Evolutionary conservation across 2,888 invertebrate species (phyloP), one percentile per base, ranked within the genome.

Genomic region (Drosophila neonasuta): DNA sequence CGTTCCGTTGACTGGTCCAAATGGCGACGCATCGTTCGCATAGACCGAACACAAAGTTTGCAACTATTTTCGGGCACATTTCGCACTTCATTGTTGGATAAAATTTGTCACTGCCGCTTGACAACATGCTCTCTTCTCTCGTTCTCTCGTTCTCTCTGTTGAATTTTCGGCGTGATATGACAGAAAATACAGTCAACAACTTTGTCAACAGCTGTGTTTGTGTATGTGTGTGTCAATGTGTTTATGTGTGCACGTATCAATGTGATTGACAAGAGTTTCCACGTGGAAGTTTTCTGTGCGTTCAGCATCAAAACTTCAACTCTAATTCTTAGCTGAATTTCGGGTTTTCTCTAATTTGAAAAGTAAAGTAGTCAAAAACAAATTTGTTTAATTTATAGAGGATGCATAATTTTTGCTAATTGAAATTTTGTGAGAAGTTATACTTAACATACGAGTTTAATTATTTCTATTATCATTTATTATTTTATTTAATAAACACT

Each of bases 1-100:
- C 15, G 2, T 36, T 46, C 0, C 42, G 50, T 3, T 39, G 50
- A 10, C 15, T 56, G 4, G 62, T 32, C 86, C 83, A 80, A 17
- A 86, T 57, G 0, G 9, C 0, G 1, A 61, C 51, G 11, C 79
- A 80, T 2, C 68, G 56, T n/a, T 34, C 60, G 20, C 79, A 80
- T 6, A 80, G 58, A 0, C 83, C 77, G 6, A 39, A 39, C 7
- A 68, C 39, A 10, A 52, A 67, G 20, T 80, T 67, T n/a, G 55
- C 54, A 8, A 65, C 64, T 7, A 3, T 29, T n/a, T 61, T 52
- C 17, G 56, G 55, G 15, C 79, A 80, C 80, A 65, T 70, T 17
- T 86, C 68, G 17, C 79, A 80, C 15, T 63, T 72, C 36, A 60
- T 46, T 24, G 64, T 39, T 15, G 55, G 58, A 9, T 73, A 15